A percentile compares a stretch with the other conserved stretches of the same genome.
These are phyloP conservation scores for Scatophagus argus DNA, from an alignment of 2,113 vertebrate genomes.

Conservation along the genomic window DNA sequence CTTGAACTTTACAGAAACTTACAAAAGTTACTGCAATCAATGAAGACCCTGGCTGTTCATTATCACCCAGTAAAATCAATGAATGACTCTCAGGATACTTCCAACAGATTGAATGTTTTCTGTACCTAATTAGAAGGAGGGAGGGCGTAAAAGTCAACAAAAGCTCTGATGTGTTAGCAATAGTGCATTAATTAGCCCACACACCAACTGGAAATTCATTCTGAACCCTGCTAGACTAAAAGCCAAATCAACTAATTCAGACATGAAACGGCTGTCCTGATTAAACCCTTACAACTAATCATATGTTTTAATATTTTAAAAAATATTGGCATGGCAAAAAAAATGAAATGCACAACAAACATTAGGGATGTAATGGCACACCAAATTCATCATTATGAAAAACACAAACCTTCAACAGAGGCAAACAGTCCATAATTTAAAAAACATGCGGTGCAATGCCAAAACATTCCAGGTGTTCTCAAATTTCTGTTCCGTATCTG, in stretches of 20 bases:
- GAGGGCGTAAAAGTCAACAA: constrained; percentile 18
- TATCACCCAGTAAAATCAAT: constrained; percentile 20
- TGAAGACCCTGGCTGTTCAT: neutral
- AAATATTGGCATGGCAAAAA: too few relatives aligned
- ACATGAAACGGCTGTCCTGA: neutral
- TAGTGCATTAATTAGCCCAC: constrained; percentile 3
- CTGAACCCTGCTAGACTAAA: neutral
- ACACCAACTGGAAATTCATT: neutral
- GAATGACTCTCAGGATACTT: constrained; percentile 14
- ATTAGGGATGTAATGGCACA: too few relatives aligned
- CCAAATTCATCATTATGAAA: too few relatives aligned
- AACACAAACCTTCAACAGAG: too few relatives aligned
- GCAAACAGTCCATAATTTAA: too few relatives aligned
- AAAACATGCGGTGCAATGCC: too few relatives aligned
- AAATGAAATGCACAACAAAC: too few relatives aligned
- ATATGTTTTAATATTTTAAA: too few relatives aligned
- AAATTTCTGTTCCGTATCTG: too few relatives aligned
- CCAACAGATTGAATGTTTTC: constrained; percentile 17
- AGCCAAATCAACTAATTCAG: neutral
- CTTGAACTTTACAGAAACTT: neutral
- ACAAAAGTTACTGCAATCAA: neutral
- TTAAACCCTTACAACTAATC: too few relatives aligned
- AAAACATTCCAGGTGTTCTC: too few relatives aligned
- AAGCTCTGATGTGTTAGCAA: constrained; percentile 23
- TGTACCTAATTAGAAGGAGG: constrained; percentile 32